A percentile compares a stretch with the other conserved stretches of the same genome.
phyloP scores from a whole-genome alignment of 1,140 invertebrate genomes.

The Neuroterus valhalla region DNA sequence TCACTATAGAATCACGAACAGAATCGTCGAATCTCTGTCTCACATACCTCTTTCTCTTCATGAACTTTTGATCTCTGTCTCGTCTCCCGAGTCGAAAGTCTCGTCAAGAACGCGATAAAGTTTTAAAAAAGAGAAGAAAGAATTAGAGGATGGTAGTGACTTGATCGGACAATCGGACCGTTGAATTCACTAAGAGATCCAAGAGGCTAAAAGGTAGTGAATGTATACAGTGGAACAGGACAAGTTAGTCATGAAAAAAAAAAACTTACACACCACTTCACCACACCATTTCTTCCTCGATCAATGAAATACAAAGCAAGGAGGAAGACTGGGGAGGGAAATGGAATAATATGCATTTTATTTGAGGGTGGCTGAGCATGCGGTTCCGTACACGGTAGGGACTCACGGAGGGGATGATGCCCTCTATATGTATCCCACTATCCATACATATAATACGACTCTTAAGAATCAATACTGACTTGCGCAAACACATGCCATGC shows the following conservation, averaged over 20 bases:
- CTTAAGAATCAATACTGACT: conserved; percentile 30
- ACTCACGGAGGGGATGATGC: not conserved
- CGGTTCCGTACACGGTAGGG: conserved; percentile 37
- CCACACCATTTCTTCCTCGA: not conserved
- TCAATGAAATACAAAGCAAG: conserved; percentile 15
- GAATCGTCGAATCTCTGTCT: not conserved
- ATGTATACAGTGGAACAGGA: not conserved
- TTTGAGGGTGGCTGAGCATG: conserved; percentile 23
- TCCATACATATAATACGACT: too few species aligned
- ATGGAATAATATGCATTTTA: conserved; percentile 24
- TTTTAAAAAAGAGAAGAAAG: not conserved
- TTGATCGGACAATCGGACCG: not conserved
- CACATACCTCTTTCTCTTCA: conserved; percentile 16
- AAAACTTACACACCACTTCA: conserved; percentile 16
- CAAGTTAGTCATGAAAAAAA: conserved; percentile 16
- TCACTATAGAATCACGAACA: too few species aligned
- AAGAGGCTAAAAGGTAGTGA: not conserved
- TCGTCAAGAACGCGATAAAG: not conserved
- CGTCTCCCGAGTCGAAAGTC: not conserved
- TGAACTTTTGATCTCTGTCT: not conserved
- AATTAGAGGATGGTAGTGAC: not conserved
- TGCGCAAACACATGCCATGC: conserved; percentile 27
- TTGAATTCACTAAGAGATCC: conserved; percentile 5
- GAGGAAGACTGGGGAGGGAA: not conserved
- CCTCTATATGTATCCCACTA: conserved; percentile 5